Evolutionary conservation across 2,888 invertebrate species (phyloP), one percentile per base, ranked within the genome.

Genomic region (Mimumesa dahlbomi): DNA sequence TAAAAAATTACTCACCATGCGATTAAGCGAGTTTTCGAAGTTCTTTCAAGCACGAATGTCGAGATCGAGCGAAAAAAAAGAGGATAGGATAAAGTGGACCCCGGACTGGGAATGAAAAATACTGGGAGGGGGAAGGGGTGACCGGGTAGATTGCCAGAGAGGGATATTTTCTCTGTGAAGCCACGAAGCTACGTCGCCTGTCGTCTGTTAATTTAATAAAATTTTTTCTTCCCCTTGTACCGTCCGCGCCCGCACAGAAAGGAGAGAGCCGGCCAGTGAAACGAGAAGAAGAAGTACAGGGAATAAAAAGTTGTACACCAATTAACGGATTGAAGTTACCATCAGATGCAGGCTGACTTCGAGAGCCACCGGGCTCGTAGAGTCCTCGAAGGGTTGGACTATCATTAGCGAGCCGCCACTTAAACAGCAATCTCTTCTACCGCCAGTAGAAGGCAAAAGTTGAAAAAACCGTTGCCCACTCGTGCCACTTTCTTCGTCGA

Each of bases 291-390:
- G 34, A 36, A 65, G 46, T 13, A 65, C 67, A 78, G 75, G 64
- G 56, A 77, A n/a, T n/a, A n/a, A 79, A 81, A 87, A 86, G 82
- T 85, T 84, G 80, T 82, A 78, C 78, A 85, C 82, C 84, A 88
- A 88, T 88, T 87, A 87, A 86, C 82, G 82, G 78, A 83, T 85
- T 82, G 82, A 86, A 86, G 85, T 87, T 83, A 82, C 82, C 81
- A 82, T 83, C 83, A 76, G 82, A 82, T 84, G 83, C 84, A 86
- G 81, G 79, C 79, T 59, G 79, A 57, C 64, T 78, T 83, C 72
- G 78, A 87, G 84, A 84, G 75, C 63, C n/a, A n/a, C n/a, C 75
- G 63, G 63, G 73, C 73, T 54, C 43, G 73, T 56, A 36, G 70
- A 75, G 71, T 75, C 71, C 81, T 75, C 49, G 64, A 82, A 81